These are phyloP conservation scores for Ecdyonurus torrentis DNA, from an alignment of 2,888 invertebrate species.

Conservation along the genomic window DNA sequence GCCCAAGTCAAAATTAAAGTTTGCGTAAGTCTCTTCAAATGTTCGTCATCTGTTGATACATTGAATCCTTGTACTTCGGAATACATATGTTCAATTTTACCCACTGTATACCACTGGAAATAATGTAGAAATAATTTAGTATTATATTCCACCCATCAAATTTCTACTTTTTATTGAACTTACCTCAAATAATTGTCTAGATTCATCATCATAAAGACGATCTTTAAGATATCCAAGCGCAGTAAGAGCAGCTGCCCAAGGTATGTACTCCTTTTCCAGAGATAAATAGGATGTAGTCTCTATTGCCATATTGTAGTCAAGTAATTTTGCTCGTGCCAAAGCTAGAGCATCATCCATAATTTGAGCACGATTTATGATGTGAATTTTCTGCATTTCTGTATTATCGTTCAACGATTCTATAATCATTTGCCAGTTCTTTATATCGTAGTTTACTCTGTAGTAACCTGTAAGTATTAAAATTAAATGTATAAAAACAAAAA, in stretches of 20 bases:
- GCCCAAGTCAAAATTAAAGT: not conserved
- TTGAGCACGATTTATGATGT: constrained; percentile 45
- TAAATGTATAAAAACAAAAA: too few species aligned
- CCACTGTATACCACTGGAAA: too few species aligned
- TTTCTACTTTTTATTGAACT: too few species aligned
- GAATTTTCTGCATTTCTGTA: too few species aligned
- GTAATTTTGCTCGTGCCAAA: constrained; percentile 40
- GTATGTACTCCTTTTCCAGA: constrained; percentile 51
- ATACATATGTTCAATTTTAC: too few species aligned
- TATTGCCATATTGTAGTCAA: constrained; percentile 44
- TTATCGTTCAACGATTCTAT: constrained; percentile 22
- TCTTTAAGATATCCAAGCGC: constrained; percentile 28
- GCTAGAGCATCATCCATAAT: constrained; percentile 56
- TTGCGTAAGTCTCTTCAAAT: not conserved
- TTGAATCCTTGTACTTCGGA: not conserved
- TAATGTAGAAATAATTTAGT: too few species aligned
- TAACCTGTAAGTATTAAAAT: too few species aligned
- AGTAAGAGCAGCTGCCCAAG: constrained; percentile 53
- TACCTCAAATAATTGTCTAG: constrained; percentile 21
- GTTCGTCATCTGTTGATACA: not conserved
- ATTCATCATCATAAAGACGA: constrained; percentile 20
- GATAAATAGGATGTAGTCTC: constrained; percentile 48
- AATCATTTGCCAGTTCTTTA: not conserved
- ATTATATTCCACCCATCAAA: too few species aligned
- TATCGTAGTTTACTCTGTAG: not conserved